A percentile compares a stretch with the other conserved stretches of the same genome.
Evolutionary conservation across 2,888 invertebrate species (phyloP).

Genomic region (Xylophagus ater): DNA sequence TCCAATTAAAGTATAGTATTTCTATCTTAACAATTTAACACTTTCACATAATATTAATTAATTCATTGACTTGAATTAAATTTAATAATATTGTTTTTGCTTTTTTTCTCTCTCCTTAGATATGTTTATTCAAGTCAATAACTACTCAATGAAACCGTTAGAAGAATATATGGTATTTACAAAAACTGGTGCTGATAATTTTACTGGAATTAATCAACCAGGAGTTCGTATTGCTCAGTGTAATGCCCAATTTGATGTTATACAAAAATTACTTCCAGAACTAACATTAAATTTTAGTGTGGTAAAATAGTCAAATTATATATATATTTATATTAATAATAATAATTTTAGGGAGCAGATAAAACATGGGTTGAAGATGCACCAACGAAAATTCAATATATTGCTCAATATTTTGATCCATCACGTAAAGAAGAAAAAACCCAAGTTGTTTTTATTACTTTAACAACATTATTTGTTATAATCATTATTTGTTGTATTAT

Average conservation of each 20-base stretch:
- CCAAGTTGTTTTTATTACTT: slow-evolving; percentile 67
- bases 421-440: slow-evolving; percentile 70
- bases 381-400: slow-evolving; percentile 63
- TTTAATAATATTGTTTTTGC: not conserved
- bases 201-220: slow-evolving; percentile 75
- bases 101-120: slow-evolving; percentile 44
- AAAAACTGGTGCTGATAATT: slow-evolving; percentile 69
- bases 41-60: too few relatives aligned
- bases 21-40: too few relatives aligned
- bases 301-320: slow-evolving; percentile 31
- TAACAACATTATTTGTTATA: slow-evolving; percentile 62
- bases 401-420: slow-evolving; percentile 59
- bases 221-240: slow-evolving; percentile 80
- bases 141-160: slow-evolving; percentile 70
- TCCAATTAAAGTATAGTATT: too few relatives aligned
- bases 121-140: slow-evolving; percentile 74
- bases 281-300: slow-evolving; percentile 48
- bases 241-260: slow-evolving; percentile 62
- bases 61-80: too few relatives aligned
- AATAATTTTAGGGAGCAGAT: slow-evolving; percentile 52
- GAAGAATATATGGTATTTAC: slow-evolving; percentile 90
- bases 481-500: slow-evolving; percentile 56
- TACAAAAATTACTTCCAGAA: slow-evolving; percentile 46
- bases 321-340: slow-evolving; percentile 1
- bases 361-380: slow-evolving; percentile 78